Conservation (phyloP, 2,888 invertebrate genomes). For the Latrodectus elegans region DNA sequence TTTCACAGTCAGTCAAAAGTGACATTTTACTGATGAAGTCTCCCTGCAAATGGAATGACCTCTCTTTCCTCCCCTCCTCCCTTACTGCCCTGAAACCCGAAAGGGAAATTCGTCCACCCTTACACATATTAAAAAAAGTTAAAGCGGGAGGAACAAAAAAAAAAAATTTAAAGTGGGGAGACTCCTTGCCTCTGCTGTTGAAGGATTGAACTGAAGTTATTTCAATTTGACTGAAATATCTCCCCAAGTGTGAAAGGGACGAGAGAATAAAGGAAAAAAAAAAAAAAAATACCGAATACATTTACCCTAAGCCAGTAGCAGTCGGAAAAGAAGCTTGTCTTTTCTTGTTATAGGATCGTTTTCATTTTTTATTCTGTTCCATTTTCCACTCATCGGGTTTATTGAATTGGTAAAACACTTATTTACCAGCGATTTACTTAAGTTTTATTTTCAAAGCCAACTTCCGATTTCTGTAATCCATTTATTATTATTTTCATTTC, state of each 20-base stretch:
- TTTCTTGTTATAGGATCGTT: slow-evolving; percentile 45
- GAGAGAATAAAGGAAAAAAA: slow-evolving; percentile 8
- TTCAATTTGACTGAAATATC: slow-evolving; percentile 68
- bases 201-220: slow-evolving; percentile 68
- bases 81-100: not conserved
- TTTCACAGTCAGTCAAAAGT: slow-evolving; percentile 65
- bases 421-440: slow-evolving; percentile 67
- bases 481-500: slow-evolving; percentile 5
- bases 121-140: slow-evolving; percentile 64
- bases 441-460: slow-evolving; percentile 39
- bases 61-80: slow-evolving; percentile 7
- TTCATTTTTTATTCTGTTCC: slow-evolving; percentile 38
- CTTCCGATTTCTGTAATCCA: not conserved
- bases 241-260: not conserved
- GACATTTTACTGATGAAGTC: slow-evolving; percentile 68
- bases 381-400: slow-evolving; percentile 33
- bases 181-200: slow-evolving; percentile 14
- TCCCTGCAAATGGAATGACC: slow-evolving; percentile 66
- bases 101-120: slow-evolving; percentile 57
- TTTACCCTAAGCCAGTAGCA: not conserved
- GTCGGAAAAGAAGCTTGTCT: slow-evolving; percentile 34
- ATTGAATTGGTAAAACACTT: slow-evolving; percentile 65
- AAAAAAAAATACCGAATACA: slow-evolving; percentile 3
- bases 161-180: slow-evolving; percentile 11
- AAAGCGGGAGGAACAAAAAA: slow-evolving; percentile 12